Evolutionary conservation across 2,888 invertebrate genomes (phyloP), one percentile per base, ranked within the genome.

Genomic region (Acrocyrtus sp.): DNA sequence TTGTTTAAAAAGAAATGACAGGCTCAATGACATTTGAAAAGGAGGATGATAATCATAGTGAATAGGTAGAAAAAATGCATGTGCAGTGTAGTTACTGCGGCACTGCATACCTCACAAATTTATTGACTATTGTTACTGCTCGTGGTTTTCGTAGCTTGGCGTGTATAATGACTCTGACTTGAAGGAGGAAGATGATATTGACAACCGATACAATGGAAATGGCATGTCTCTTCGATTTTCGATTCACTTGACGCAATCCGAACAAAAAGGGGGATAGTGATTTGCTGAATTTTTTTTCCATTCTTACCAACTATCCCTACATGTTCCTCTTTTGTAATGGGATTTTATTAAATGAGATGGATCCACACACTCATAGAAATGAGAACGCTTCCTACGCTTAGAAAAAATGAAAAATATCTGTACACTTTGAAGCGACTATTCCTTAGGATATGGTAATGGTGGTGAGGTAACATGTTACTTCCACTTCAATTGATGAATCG

Each of bases 11-110:
- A n/a, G n/a, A 54, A 54, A 34, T 66, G 65, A 66, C 65, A 66
- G 22, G 63, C 63, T 54, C 63, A 66, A 66, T 66, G 65, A 66
- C 65, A 66, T 66, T 47, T 56, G 54, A 66, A 66, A 66, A 54
- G 26, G 53, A 51, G 34, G 34, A 34, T 34, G 34, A 34, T 8
- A 34, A 34, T 34, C n/a, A n/a, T n/a, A n/a, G n/a, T n/a, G n/a
- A n/a, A n/a, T n/a, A n/a, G n/a, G 34, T 34, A 34, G 12, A 34
- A 5, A 12, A 34, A 34, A 34, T 12, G 5, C n/a, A n/a, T n/a
- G n/a, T n/a, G n/a, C n/a, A n/a, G n/a, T n/a, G n/a, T n/a, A n/a
- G n/a, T n/a, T n/a, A n/a, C 4, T 50, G 22, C 19, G 10, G 41
- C 39, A 53, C 45, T 66, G 24, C 56, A 63, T 54, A 63, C 43